Base-by-base conservation (phyloP, 2,113 vertebrate genomes). In the Xenotilapia longispinis region DNA sequence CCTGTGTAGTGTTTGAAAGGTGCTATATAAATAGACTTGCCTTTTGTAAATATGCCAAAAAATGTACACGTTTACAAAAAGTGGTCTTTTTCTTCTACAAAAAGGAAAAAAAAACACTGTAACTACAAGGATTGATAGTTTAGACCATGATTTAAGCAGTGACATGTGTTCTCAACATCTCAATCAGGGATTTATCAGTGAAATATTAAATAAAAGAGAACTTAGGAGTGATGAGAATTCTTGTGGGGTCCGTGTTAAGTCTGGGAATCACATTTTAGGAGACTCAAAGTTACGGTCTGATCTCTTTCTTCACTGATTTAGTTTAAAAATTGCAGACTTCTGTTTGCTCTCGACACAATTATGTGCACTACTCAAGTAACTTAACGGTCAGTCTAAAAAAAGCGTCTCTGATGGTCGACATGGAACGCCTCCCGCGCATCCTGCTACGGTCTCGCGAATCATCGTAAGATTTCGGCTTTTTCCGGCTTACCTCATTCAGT, bases 391-490 rank as follows among this genome's bases (percentile, higher is more conserved):
- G 42, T 15, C 42, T 36, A 75, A 45, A 36, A 42, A 28, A 82
- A 28, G 4, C 28, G 51, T 40, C 47, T 36, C 10, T 15, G 26
- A 7, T 84, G 58, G 80, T 23, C 84, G 15, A 83, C 38, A 90
- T 86, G 86, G 93, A 90, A 93, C 55, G 90, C 87, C 13, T 80
- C 92, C 92, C 5, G 49, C 51, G 58, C 73, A 7, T 68, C 89
- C 84, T 4, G 65, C 70, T 81, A 79, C 73, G 79, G 73, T 23
- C 86, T 91, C 91, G 91, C 2, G 14, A 49, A 85, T 78, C 54
- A 17, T 94, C 94, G 95, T 85, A 49, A 13, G 2, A 26, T 12
- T 2, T 94, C 95, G 93, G 84, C 78, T 84, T 82, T 92, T 92
- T 90, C 91, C 95, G 94, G 68, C 4, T 47, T 38, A 53, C 80